Evolutionary conservation across 2,113 vertebrate species (phyloP).

Genomic region (Coregonus clupeaformis): DNA sequence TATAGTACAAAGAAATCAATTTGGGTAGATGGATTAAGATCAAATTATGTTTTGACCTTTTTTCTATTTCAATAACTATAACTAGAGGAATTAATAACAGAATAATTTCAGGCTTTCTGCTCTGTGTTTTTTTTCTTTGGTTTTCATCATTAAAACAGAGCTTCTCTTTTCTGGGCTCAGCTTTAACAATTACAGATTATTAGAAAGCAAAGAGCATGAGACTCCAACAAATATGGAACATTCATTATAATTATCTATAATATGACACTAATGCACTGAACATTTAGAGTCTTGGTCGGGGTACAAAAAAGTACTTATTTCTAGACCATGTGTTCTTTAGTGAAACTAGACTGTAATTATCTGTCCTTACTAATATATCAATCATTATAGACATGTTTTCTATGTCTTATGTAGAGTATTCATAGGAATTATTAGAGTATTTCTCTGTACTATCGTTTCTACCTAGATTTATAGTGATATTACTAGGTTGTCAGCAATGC

Average conservation of each 20-base stretch:
- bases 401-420: too few species aligned
- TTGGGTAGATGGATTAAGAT: background rate
- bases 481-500: too few species aligned
- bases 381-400: too few species aligned
- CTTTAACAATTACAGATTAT: conserved; percentile 37
- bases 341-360: too few species aligned
- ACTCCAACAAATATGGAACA: conserved; percentile 35
- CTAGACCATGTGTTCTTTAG: too few species aligned
- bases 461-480: too few species aligned
- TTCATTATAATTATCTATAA: conserved; percentile 28
- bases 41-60: conserved; percentile 3
- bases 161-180: conserved; percentile 13
- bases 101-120: conserved; percentile 21
- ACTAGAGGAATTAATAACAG: conserved; percentile 15
- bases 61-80: conserved; percentile 8
- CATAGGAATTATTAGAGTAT: too few species aligned
- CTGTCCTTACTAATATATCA: too few species aligned
- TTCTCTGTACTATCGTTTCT: too few species aligned
- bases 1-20: background rate
- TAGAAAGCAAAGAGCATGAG: conserved; percentile 37
- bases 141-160: conserved; percentile 20
- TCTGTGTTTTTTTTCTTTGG: conserved; percentile 13
- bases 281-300: background rate
- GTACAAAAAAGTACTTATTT: conserved; percentile 1
- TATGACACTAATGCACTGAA: conserved; percentile 12